Evolutionary conservation across 1,140 invertebrate species (phyloP), one percentile per base, ranked within the genome.

Genomic region (Potamilus streckersoni): DNA sequence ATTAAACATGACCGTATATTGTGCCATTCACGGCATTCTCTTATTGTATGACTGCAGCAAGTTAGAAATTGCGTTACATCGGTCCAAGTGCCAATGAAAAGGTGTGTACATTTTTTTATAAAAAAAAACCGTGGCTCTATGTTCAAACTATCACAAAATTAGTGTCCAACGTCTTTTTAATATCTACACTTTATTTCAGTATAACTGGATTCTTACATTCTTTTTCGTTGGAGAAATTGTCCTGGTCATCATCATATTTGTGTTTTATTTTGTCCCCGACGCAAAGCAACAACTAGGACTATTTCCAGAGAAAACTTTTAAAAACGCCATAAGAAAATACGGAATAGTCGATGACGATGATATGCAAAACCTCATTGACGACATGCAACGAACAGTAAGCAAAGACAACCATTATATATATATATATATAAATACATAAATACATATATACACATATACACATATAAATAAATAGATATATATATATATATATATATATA

Each of bases 321-420:
- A 96, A 86, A 94, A 96, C 84, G 95, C 97, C 13, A 96, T 97
- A 63, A 93, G 95, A 80, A 94, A 94, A 23, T 98, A 98, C 88
- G 91, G 96, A 71, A 69, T 81, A 13, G 78, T 77, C 16, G 96
- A 97, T 86, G 96, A 98, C 91, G 93, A 95, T 2, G 96, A 98
- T 91, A 91, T 97, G 73, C 95, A 96, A 88, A 97, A 97, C 90
- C 93, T 97, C 73, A 97, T 98, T 78, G 96, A 98, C 88, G 96
- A 96, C 91, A 95, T 95, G 31, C 96, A 98, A 89, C 94, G 95
- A 90, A 95, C 96, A 89, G 95, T 95, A 89, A 92, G 90, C 63
- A 27, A 65, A 31, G 11, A 14, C 60, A 62, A 62, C 23, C 27
- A 73, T 17, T 49, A n/a, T 19, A 19, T 17, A 38, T 55, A 66